Evolutionary conservation across 2,113 vertebrate species (phyloP).

Genomic region (Callipepla californica): DNA sequence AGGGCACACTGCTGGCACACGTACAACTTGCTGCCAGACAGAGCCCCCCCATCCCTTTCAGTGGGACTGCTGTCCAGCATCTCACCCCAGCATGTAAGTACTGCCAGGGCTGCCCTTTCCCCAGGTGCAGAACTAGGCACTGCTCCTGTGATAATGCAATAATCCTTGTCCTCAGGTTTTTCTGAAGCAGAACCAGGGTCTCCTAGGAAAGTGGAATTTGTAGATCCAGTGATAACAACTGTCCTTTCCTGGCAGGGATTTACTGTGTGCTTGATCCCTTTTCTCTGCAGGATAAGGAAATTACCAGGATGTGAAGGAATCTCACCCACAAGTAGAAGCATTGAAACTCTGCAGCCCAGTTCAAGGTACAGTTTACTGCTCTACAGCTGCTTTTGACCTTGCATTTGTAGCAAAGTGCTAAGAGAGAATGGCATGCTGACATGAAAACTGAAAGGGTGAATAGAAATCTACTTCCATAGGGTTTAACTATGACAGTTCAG

Average conservation of each 20-base stretch:
- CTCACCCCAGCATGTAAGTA: background rate
- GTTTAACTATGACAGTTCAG: constrained; percentile 3
- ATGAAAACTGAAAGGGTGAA: constrained; percentile 41
- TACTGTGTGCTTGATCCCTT: background rate
- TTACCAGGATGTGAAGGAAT: background rate
- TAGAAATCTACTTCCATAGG: constrained; percentile 30
- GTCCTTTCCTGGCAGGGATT: background rate
- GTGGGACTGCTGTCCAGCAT: background rate
- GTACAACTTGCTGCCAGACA: background rate
- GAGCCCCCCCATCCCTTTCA: background rate
- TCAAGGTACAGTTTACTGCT: background rate
- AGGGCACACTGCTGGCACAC: background rate
- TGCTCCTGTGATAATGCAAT: background rate
- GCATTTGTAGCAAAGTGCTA: background rate
- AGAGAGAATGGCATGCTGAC: background rate
- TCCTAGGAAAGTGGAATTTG: background rate
- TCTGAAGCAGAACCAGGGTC: background rate
- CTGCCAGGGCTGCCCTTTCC: no score
- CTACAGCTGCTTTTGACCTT: background rate
- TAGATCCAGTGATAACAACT: background rate
- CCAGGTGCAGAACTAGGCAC: background rate
- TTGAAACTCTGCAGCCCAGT: background rate
- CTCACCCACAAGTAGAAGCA: background rate
- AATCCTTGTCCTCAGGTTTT: background rate
- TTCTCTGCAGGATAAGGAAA: background rate